Evolutionary conservation across 2,113 vertebrate genomes (phyloP), one percentile per base, ranked within the genome.

Genomic region (Balaeniceps rex): DNA sequence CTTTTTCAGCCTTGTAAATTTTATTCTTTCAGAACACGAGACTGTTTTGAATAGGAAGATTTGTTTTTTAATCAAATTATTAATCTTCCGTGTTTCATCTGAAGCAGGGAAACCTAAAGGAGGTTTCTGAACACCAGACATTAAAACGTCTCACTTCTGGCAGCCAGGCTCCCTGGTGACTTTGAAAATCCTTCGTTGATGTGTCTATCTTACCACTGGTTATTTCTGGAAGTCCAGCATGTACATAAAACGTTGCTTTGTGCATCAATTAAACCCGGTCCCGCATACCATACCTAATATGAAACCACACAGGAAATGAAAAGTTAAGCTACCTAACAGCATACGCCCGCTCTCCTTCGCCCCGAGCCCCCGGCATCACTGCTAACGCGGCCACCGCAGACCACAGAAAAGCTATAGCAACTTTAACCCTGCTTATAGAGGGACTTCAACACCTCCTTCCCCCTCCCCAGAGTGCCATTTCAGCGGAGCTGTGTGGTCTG

Each of bases 261-360:
- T 94, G 87, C 46, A 82, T 87, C 96, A 82, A 72, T 93, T 83
- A 90, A 81, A 68, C 49, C 28, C 0, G 13, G 65, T 8, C 8
- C 0, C 1, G 31, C 93, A 89, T 88, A 38, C 94, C 89, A 36
- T 49, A 38, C 61, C 81, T 42, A 11, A 84, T 3, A 70, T 14
- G 90, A 95, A 96, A 95, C 95, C 96, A 84, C 58, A 34, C 81
- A 95, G 96, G 97, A 97, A 97, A 97, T 97, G 91, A 95, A 97
- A 94, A 94, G 83, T 87, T 95, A 80, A 97, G 94, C 91, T 87
- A 44, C 47, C 57, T 47, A 78, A 88, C 65, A 52, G 34, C 4
- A 1, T 25, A 47, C 16, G 5, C 51, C 28, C 7, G 2, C 64
- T 44, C 58, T 31, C 60, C 60, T 66, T 29, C 36, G 10, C 57